Conservation (phyloP, 2,113 vertebrate genomes). For the Leucoraja erinaceus region DNA sequence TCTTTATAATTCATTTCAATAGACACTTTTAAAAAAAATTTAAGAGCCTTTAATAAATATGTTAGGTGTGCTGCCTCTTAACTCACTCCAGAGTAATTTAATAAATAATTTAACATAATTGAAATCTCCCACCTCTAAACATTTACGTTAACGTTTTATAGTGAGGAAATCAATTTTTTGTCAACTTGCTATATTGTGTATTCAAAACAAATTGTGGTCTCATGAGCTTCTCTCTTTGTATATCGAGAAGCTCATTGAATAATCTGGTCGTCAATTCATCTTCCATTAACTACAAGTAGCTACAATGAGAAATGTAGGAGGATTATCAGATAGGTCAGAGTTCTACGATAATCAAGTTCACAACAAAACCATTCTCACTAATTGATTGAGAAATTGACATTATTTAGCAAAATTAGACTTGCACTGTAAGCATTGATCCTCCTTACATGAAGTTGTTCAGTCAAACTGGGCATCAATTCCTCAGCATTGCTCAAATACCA, state of each 20-base stretch:
- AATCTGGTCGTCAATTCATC: not conserved
- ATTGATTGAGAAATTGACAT: not conserved
- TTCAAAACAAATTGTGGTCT: slow-evolving; percentile 1
- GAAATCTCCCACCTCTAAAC: slow-evolving; percentile 16
- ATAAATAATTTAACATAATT: slow-evolving; percentile 13
- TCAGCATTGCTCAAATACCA: not conserved
- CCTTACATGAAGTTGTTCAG: not conserved
- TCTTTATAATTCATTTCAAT: not conserved
- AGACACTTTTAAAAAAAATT: not conserved
- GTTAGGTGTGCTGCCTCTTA: not conserved
- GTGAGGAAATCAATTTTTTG: not conserved
- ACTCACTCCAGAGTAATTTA: not conserved
- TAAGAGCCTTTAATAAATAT: slow-evolving; percentile 19
- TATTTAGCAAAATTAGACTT: not conserved
- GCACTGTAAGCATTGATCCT: not conserved
- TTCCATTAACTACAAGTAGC: not conserved
- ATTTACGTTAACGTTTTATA: not conserved
- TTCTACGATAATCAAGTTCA: not conserved
- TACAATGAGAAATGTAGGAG: not conserved
- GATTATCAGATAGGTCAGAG: not conserved
- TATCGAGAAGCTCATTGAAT: slow-evolving; percentile 5
- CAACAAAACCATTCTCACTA: not conserved
- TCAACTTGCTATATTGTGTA: not conserved
- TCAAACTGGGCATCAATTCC: not conserved
- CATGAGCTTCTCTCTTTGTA: not conserved